Evolutionary conservation across 2,888 invertebrate genomes (phyloP), one percentile per base, ranked within the genome.

Genomic region (Enoplolaimus lenunculus): DNA sequence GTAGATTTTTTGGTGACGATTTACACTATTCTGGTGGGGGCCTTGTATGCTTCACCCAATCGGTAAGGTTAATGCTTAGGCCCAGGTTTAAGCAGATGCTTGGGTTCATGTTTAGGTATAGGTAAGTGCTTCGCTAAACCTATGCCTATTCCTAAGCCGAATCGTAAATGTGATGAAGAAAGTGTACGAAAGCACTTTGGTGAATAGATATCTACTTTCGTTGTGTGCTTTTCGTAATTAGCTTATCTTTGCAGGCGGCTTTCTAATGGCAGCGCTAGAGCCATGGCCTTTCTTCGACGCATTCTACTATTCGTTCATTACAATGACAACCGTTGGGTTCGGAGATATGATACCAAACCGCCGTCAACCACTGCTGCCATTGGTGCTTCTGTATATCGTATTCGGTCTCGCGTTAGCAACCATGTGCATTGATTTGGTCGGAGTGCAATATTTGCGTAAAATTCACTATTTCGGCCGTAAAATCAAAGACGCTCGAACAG

Each of bases 381-480:
- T 80, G 68, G 78, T 79, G 34, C 73, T 79, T 62, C 73, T 79
- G 34, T 79, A 79, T 74, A 79, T 79, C 69, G 75, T 79, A 71
- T 67, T 79, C 35, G 79, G 80, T 3, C 74, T 80, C 35, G 78
- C 80, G n/a, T 79, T 80, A 60, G 80, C 80, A 3, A 79, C 79
- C 33, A 79, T 79, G 79, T 80, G 79, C 73, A 80, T 79, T 69
- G 78, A 78, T 68, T 74, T 80, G 60, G 80, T 80, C 57, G 80
- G 80, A 30, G 77, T 80, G 30, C 80, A 80, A 72, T 80, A 80
- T 73, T 80, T 80, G 64, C 72, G 78, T 31, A 80, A 79, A 73
- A 80, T 79, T 68, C 80, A 80, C 72, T 79, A 80, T 71, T 80
- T 79, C 71, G 80, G 80, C 21, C 70, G 80, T 60, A 79, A 79